Conservation (phyloP, 30 jellyfish, hydroid and myxozoan species). For the Nemopilema nomurai region DNA sequence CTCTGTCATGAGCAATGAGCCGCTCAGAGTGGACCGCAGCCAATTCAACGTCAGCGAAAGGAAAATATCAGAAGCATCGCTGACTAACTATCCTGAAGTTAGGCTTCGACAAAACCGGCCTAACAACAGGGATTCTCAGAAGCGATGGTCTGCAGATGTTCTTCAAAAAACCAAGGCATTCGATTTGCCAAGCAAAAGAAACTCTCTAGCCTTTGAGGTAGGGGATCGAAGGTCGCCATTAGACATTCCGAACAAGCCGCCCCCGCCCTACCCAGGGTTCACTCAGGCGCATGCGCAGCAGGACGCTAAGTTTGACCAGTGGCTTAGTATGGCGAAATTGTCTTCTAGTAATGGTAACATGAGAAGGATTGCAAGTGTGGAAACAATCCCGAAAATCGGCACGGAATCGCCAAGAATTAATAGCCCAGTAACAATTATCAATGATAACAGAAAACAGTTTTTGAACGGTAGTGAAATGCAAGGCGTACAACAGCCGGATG, state of each 20-base stretch:
- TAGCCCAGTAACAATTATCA: conserved; percentile 66
- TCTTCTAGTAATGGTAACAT: conserved; percentile 36
- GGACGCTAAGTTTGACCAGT: conserved; percentile 31
- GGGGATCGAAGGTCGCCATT: conserved; percentile 50
- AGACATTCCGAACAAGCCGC: conserved; percentile 87
- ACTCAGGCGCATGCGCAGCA: conserved; percentile 22
- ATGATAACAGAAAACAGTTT: conserved; percentile 59
- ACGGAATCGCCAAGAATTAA: conserved; percentile 49
- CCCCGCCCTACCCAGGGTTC: conserved; percentile 98
- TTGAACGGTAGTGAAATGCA: conserved; percentile 20
- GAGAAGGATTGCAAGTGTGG: conserved; percentile 73
- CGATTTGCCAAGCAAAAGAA: conserved; percentile 68
- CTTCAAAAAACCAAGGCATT: conserved; percentile 57
- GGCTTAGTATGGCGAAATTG: conserved; percentile 43
- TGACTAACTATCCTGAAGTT: conserved; percentile 66
- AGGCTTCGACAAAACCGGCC: conserved; percentile 75
- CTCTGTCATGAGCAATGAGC: conserved; percentile 26
- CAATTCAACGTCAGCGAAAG: conserved; percentile 53
- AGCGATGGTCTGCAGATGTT: conserved; percentile 98
- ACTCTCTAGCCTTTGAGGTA: conserved; percentile 70
- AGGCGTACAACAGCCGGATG: conserved; percentile 36
- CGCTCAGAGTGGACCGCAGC: conserved; percentile 49
- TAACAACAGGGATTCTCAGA: conserved; percentile 62
- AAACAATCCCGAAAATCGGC: conserved; percentile 49
- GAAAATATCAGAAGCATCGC: conserved; percentile 30